phyloP scores from a whole-genome alignment of 2,797 vertebrate species.

The Stomatorhinus walkeri region DNA sequence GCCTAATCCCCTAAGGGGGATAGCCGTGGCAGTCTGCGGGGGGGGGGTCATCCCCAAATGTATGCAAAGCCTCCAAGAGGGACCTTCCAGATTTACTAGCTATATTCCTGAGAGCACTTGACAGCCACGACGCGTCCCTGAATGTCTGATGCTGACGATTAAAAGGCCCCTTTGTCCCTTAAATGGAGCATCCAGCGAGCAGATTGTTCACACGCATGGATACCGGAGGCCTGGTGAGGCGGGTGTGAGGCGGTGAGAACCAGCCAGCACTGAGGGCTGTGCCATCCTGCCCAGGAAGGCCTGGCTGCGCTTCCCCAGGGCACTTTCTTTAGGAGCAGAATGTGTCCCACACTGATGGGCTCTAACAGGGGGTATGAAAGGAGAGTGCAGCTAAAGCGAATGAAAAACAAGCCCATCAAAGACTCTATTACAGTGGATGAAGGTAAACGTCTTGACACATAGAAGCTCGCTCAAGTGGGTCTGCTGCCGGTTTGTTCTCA shows the following conservation, averaged over 20 bases:
- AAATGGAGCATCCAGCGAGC: conserved; percentile 49
- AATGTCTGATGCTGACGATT: conserved; percentile 56
- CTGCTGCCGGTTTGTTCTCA: background rate
- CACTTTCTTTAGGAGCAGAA: background rate
- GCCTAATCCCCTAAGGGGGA: background rate
- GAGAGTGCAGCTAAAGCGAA: background rate
- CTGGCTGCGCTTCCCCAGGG: background rate
- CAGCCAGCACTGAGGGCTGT: conserved; percentile 6
- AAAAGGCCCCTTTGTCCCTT: conserved; percentile 65
- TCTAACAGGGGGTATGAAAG: background rate
- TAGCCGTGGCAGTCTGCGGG: conserved; percentile 6
- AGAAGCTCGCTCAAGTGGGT: background rate
- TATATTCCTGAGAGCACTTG: conserved; percentile 59
- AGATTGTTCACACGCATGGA: conserved; percentile 31
- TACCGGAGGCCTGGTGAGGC: conserved; percentile 22
- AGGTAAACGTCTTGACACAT: background rate
- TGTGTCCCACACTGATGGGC: background rate
- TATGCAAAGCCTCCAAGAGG: conserved; percentile 59
- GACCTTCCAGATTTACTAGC: conserved; percentile 49
- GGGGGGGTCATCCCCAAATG: conserved; percentile 38
- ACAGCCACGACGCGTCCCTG: conserved; percentile 61
- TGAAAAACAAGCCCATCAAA: background rate
- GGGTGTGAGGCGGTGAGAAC: conserved; percentile 28
- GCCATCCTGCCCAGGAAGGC: background rate
- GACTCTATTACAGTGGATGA: background rate